phyloP scores from a whole-genome alignment of 2,888 invertebrate species.

The Oligia latruncula region DNA sequence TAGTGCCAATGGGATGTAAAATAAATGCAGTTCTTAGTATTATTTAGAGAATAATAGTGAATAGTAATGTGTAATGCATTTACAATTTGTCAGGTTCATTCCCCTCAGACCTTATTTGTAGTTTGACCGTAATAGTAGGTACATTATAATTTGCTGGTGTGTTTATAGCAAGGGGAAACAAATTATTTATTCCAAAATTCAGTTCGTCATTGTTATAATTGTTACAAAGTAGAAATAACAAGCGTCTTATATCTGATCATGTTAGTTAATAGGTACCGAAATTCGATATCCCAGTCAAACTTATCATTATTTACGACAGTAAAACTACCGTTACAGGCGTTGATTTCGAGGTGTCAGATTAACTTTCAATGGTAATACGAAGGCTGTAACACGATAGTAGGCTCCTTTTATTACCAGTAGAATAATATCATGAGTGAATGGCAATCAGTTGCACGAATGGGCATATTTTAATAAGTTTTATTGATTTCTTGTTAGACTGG shows the following conservation, averaged over 20 bases:
- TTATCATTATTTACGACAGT: constrained; percentile 43
- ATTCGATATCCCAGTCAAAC: constrained; percentile 46
- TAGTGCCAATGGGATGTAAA: constrained; percentile 58
- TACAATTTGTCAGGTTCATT: constrained; percentile 39
- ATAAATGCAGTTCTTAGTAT: constrained; percentile 54
- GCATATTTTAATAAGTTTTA: constrained; percentile 35
- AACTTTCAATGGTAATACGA: constrained; percentile 48
- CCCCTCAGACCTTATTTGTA: constrained; percentile 38
- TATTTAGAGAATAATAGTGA: constrained; percentile 60
- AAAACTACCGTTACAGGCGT: constrained; percentile 45
- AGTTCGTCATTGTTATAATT: constrained; percentile 34
- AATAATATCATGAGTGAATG: constrained; percentile 36
- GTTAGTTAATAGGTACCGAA: constrained; percentile 24
- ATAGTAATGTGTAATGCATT: constrained; percentile 46
- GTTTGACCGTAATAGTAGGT: constrained; percentile 17
- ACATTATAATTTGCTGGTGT: constrained; percentile 21
- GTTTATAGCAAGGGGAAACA: constrained; percentile 4
- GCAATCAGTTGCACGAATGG: constrained; percentile 35
- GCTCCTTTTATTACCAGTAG: constrained; percentile 34
- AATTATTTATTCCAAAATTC: constrained; percentile 6
- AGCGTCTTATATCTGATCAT: constrained; percentile 34
- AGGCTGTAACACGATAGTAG: constrained; percentile 26
- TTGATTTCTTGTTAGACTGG: constrained; percentile 29
- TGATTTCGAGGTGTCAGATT: constrained; percentile 38
- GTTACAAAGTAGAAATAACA: constrained; percentile 32